Base-by-base conservation (phyloP, 1,140 invertebrate species). In the Druon quercuslanigerum region DNA sequence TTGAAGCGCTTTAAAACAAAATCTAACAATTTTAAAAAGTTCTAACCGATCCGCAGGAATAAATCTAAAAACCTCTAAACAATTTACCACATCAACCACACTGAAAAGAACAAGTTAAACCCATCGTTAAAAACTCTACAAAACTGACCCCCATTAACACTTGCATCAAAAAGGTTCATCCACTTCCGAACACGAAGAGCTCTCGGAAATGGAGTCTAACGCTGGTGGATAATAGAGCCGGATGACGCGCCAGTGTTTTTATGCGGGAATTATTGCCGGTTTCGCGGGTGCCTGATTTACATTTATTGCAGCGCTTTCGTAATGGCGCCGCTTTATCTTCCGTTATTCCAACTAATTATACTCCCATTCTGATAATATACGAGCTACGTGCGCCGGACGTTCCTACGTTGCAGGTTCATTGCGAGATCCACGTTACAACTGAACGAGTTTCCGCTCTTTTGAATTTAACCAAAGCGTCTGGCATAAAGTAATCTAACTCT, bases 341-440 rank as follows among this genome's bases (percentile, higher is more conserved):
- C 86, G 87, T 90, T 90, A 90, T 90, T 89, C 83, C 85, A 88
- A 89, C 88, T 89, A 90, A 90, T 90, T 89, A 90, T 89, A 87
- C 85, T 88, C 83, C 85, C 87, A 88, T 90, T 90, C 81, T 78
- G 84, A 87, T 89, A 86, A 90, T 87, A 88, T 89, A 89, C 79
- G 88, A 85, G 78, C 71, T 81, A 81, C 82, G 79, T 79, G 82
- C 76, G 75, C 66, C 76, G 77, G 73, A 80, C 78, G 76, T 71
- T 77, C 74, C 75, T 78, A 75, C 50, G 71, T 72, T 66, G 60
- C 60, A 40, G 60, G 60, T 66, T 66, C 60, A 66, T 66, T 66
- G 60, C 60, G 40, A 66, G 60, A 66, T 66, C 25, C 60, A 57
- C 60, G 60, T 66, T 66, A 66, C 25, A 66, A 66, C 60, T 66